Conservation (phyloP, 1,140 invertebrate genomes). For the Zaprionus kolodkinae region DNA sequence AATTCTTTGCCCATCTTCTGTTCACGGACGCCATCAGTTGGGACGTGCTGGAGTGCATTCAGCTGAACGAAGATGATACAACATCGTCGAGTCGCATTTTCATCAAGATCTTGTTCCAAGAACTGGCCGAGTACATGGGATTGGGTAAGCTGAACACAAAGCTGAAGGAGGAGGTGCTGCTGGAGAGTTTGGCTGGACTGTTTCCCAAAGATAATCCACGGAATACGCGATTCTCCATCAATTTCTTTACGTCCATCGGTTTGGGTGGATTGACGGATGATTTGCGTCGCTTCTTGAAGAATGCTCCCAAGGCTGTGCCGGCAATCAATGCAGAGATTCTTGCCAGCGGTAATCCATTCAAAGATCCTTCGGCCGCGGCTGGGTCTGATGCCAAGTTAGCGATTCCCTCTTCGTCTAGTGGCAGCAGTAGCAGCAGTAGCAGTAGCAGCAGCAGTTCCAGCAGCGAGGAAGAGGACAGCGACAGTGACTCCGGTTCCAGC, state of each 20-base stretch:
- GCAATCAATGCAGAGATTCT: constrained; percentile 78
- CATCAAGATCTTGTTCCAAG: constrained; percentile 98
- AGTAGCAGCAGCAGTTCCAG: constrained; percentile 36
- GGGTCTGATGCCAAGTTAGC: neutral
- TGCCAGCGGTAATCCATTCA: constrained; percentile 62
- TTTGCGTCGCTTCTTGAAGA: constrained; percentile 95
- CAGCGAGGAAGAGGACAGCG: constrained; percentile 48
- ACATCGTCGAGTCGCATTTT: constrained; percentile 98
- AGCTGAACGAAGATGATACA: constrained; percentile 98
- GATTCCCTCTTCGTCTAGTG: constrained; percentile 38
- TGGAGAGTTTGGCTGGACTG: constrained; percentile 94
- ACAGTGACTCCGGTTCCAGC: constrained; percentile 51
- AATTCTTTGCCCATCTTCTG: constrained; percentile 98
- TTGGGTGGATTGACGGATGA: constrained; percentile 98
- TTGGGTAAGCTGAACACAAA: constrained; percentile 95
- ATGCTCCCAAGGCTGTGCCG: constrained; percentile 87
- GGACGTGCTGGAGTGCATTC: constrained; percentile 95
- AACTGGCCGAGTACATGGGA: constrained; percentile 98
- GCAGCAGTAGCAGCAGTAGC: constrained; percentile 26
- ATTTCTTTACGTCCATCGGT: constrained; percentile 99
- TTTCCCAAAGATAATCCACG: constrained; percentile 98
- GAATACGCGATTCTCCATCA: constrained; percentile 99
- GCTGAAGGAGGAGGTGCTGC: constrained; percentile 94
- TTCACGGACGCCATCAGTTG: constrained; percentile 98
- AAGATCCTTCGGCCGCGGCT: constrained; percentile 25